Base-by-base conservation (phyloP, 2,888 invertebrate species). In the Aphidius colemani region DNA sequence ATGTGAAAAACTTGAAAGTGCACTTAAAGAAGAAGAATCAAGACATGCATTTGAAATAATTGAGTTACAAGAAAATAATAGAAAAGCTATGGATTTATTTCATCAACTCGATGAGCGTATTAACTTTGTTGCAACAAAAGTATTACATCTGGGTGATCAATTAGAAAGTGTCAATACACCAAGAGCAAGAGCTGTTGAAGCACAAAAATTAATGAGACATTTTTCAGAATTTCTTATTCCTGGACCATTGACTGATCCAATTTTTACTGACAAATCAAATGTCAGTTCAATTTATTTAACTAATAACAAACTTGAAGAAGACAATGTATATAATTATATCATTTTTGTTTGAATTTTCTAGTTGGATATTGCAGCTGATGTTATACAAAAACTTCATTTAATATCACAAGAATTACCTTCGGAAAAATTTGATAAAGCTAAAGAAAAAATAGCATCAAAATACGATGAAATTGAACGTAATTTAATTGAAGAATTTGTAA, bases 111-210 rank as follows among this genome's bases (percentile, higher is more conserved):
- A 98, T 82, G 95, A 95, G 75, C 91, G 96, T 74, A 98, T 99
- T 78, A 98, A 97, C 74, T 92, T 93, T 64, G 98, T 99, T 53
- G 98, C 98, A 0, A 96, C 96, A 0, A 95, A 98, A 84, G 98
- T 99, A 0, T 89, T 98, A 55, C 98, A 98, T 83, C 87, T 99
- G n/a, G 99, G 98, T 0, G 98, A 98, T 83, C 98, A 99, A 80
- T 85, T 99, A 53, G 98, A 99, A 75, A 96, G 95, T 69, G 96
- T 98, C 0, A 94, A 98, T 78, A 95, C 94, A 0, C 98, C 98
- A 0, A 85, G 99, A 63, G 92, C 96, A 11, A 86, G 98, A 65
- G 96, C 97, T 0, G 95, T 95, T 0, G 98, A 99, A 76, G 98
- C 98, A 0, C 91, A 96, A 75, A 93, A 94, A 76, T 83, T 99